A percentile compares a stretch with the other conserved stretches of the same genome.
Conservation (phyloP, 2,113 vertebrate genomes). For the Tyto alba region DNA sequence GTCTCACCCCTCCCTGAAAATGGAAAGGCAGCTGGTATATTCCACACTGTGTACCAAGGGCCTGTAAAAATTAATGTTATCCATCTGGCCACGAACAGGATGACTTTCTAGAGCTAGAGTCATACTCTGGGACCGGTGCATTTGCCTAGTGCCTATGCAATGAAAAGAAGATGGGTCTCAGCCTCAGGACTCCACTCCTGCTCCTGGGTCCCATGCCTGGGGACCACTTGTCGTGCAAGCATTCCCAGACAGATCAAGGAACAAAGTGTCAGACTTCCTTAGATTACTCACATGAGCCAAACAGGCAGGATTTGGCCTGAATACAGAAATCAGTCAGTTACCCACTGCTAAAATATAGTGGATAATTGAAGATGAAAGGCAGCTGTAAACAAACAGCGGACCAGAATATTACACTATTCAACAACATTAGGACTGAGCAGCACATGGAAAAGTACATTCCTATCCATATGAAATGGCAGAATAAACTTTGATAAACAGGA, state of each 20-base stretch:
- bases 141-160: not conserved
- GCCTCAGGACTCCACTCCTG: not conserved
- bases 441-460: not conserved
- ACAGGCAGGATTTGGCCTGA: constrained; percentile 51
- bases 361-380: constrained; percentile 63
- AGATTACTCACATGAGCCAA: constrained; percentile 56
- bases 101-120: not conserved
- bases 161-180: constrained; percentile 2
- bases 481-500: not conserved
- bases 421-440: not conserved
- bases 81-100: not conserved
- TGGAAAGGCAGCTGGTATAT: constrained; percentile 39
- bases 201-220: not conserved
- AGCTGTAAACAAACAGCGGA: constrained; percentile 39
- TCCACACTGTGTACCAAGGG: not conserved
- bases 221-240: constrained; percentile 6
- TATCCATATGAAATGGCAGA: not conserved
- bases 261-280: constrained; percentile 52
- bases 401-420: not conserved
- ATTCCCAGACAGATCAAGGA: constrained; percentile 61
- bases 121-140: not conserved
- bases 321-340: constrained; percentile 55
- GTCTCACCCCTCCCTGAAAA: constrained; percentile 20
- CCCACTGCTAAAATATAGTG: constrained; percentile 43
- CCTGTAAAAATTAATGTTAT: constrained; percentile 13